Base-by-base conservation (phyloP, 2,113 vertebrate species). In the Pimephales promelas region DNA sequence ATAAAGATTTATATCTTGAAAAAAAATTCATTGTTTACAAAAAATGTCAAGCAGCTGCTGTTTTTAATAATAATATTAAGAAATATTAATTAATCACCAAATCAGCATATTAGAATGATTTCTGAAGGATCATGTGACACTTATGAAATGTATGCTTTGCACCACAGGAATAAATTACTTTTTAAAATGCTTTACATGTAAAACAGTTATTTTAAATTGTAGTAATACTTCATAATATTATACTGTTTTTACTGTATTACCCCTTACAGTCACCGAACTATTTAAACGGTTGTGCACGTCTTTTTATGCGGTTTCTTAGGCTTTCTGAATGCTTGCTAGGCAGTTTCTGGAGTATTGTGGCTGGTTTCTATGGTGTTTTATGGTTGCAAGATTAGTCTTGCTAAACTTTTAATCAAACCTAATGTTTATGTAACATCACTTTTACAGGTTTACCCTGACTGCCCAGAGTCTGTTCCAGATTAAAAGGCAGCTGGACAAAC, bases 381-480 rank as follows among this genome's bases (percentile, higher is more conserved):
- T 9, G n/a, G n/a, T 52, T 28, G 47, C 71, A 20, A 40, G 36
- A 40, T 40, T 40, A 9, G 10, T 22, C 8, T 68, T 10, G 31
- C 36, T n/a, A 1, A 77, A 16, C 2, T 43, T 59, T 40, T 8
- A 40, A 78, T 78, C 13, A 43, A 24, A 10, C 36, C 36, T 28
- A 24, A 59, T 18, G n/a, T 59, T 20, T 10, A 26, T 28, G 36
- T 79, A 34, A 79, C 28, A 10, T 45, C 13, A 18, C 59, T 40
- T 56, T 40, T 80, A 16, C 80, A 99, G 98, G 93, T 99, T 98
- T 59, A 98, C 97, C 0, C 89, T 97, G 82, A 89, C 95, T 76
- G 96, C 96, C 72, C 97, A 98, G 91, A 98, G 97, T 90, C 95
- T 99, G n/a, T 98, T 99, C 89, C 97, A 98, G 93, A 95, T 98